Evolutionary conservation across 2,888 invertebrate species (phyloP), one percentile per base, ranked within the genome.

Genomic region (Drosophila formosana): DNA sequence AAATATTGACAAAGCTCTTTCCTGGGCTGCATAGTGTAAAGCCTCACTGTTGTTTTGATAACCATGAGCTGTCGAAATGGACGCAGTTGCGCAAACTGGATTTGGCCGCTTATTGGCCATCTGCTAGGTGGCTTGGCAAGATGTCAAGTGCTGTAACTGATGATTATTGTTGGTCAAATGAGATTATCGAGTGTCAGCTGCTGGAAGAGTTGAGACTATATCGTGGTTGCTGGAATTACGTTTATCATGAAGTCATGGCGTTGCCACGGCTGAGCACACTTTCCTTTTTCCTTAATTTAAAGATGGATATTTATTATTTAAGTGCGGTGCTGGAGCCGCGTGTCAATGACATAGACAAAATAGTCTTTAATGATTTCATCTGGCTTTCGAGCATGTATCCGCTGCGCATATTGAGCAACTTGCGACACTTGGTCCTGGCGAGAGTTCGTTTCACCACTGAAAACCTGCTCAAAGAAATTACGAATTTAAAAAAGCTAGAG

Each of bases 251-350:
- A 1, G 1, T 58, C 2, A 18, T 58, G 8, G 4, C 6, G 1
- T 51, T 72, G 4, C 61, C 72, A 11, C 51, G 51, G 3, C 57
- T 74, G 8, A 56, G 18, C 28, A 34, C 2, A 6, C 6, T 72
- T 9, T n/a, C 41, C 5, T 28, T 13, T 51, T n/a, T 25, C 5
- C 6, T 39, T 4, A 37, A 8, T 4, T n/a, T 34, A 5, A 13
- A 9, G 32, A 39, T 13, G 3, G 0, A 6, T 5, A 30, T 30
- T 4, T n/a, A 5, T 8, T 64, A 2, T 8, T 1, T 56, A 9
- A 18, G 32, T 11, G 9, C 3, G 9, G 11, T 37, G 11, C 4
- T 37, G n/a, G 37, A 41, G 2, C 6, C 6, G 13, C 76, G 71
- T 9, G 43, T n/a, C 1, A 25, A 7, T 11, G 58, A 49, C 6